A percentile compares a stretch with the other conserved stretches of the same genome.
Conservation (phyloP, 2,888 invertebrate genomes). For the Drosophila melanosoma region DNA sequence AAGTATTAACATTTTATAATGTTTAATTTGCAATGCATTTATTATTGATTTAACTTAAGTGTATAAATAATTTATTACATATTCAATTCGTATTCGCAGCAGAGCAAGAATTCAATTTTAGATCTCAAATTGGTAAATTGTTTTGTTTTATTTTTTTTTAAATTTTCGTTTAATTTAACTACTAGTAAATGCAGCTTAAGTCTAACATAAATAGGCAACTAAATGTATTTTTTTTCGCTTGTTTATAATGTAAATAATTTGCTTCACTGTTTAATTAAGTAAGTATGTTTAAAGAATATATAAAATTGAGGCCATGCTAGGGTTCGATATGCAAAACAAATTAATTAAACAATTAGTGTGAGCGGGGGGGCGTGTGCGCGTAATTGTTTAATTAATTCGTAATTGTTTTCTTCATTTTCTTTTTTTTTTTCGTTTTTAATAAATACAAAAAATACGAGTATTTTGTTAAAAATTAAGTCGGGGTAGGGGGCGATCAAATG, state of each 20-base stretch:
- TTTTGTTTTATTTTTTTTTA: conserved; percentile 25
- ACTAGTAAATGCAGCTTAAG: conserved; percentile 85
- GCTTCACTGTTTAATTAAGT: conserved; percentile 30
- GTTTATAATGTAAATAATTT: conserved; percentile 44
- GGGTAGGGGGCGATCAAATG: conserved; percentile 23
- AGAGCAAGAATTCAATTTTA: conserved; percentile 17
- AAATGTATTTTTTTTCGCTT: conserved; percentile 59
- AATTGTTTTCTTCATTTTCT: conserved; percentile 47
- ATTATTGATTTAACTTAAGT: conserved; percentile 61
- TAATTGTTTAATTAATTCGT: conserved; percentile 84
- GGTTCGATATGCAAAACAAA: conserved; percentile 79
- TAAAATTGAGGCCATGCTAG: conserved; percentile 68
- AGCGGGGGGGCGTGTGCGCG: conserved; percentile 53
- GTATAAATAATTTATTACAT: conserved; percentile 69
- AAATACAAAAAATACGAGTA: conserved; percentile 71
- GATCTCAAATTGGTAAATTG: conserved; percentile 24
- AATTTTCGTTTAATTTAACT: conserved; percentile 64
- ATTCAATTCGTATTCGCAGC: conserved; percentile 41
- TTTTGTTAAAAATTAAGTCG: conserved; percentile 50
- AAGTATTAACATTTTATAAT: neutral
- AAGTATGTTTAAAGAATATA: conserved; percentile 26
- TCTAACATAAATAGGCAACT: conserved; percentile 81
- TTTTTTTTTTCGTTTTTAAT: conserved; percentile 31
- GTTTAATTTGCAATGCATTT: conserved; percentile 42
- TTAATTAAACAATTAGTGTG: conserved; percentile 82